Evolutionary conservation across 2,797 vertebrate species (phyloP).

Genomic region (Acridotheres tristis): DNA sequence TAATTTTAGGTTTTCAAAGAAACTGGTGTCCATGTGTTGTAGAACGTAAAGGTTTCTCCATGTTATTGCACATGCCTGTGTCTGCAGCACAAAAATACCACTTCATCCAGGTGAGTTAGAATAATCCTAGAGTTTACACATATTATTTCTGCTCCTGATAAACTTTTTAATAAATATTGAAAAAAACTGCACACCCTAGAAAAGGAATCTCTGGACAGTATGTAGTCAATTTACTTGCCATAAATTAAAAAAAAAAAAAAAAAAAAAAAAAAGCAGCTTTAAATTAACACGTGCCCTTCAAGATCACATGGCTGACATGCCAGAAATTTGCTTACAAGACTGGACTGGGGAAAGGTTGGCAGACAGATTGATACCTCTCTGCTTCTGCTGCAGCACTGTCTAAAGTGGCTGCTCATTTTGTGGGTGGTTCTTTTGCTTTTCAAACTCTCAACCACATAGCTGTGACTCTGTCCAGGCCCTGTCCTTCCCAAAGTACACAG

Average conservation of each 20-base stretch:
- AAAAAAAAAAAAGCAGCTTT: neutral
- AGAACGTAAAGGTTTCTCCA: neutral
- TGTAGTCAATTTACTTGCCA: neutral
- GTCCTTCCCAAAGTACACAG: constrained; percentile 5
- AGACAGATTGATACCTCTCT: neutral
- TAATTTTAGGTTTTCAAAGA: neutral
- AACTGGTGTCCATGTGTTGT: neutral
- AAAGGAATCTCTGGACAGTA: neutral
- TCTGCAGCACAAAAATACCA: neutral
- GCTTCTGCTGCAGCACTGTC: neutral
- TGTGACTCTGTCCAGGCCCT: neutral
- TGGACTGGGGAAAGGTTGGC: neutral
- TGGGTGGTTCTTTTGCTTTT: neutral
- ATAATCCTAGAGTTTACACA: neutral
- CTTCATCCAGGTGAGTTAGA: neutral
- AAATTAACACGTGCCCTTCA: neutral
- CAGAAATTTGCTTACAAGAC: neutral
- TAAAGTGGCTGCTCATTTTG: neutral
- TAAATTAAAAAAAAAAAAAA: neutral
- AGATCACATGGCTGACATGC: neutral
- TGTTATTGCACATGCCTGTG: neutral
- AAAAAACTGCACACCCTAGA: neutral
- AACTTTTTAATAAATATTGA: neutral
- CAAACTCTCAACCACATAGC: neutral
- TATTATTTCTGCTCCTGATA: neutral